phyloP scores from a whole-genome alignment of 2,113 vertebrate species.

The Numida meleagris region DNA sequence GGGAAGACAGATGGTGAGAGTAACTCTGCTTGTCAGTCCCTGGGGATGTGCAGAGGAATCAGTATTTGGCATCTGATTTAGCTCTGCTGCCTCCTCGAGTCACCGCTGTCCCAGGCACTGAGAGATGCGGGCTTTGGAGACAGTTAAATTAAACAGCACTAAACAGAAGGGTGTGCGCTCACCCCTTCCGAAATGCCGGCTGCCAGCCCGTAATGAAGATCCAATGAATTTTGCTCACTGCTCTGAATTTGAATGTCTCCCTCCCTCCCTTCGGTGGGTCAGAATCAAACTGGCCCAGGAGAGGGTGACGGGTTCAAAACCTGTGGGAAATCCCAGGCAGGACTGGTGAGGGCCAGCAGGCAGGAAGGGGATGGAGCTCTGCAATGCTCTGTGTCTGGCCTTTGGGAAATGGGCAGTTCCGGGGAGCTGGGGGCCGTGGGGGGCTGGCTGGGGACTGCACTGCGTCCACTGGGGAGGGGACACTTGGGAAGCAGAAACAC shows the following conservation, averaged over 20 bases:
- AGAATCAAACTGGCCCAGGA: background rate
- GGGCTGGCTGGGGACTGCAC: background rate
- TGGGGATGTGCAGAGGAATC: constrained; percentile 9
- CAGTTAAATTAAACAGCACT: background rate
- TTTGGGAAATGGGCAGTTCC: background rate
- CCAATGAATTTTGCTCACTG: background rate
- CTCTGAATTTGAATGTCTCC: background rate
- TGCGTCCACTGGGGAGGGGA: background rate
- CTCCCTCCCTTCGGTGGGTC: background rate
- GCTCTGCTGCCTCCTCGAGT: constrained; percentile 22
- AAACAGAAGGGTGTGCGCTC: background rate
- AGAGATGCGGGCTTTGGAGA: background rate
- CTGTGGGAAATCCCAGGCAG: background rate
- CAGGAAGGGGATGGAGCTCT: fast-evolving
- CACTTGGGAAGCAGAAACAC: constrained; percentile 50
- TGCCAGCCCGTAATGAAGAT: background rate
- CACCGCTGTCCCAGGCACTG: background rate
- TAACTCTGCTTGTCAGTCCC: constrained; percentile 24
- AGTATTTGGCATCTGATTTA: constrained; percentile 40
- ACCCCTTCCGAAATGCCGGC: background rate
- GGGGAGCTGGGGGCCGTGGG: background rate
- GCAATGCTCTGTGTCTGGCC: background rate
- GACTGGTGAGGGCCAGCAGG: background rate
- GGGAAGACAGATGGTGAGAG: constrained; percentile 36
- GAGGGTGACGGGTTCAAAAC: background rate